Conservation (phyloP, 1,140 invertebrate species). For the Anthonomus grandis region DNA sequence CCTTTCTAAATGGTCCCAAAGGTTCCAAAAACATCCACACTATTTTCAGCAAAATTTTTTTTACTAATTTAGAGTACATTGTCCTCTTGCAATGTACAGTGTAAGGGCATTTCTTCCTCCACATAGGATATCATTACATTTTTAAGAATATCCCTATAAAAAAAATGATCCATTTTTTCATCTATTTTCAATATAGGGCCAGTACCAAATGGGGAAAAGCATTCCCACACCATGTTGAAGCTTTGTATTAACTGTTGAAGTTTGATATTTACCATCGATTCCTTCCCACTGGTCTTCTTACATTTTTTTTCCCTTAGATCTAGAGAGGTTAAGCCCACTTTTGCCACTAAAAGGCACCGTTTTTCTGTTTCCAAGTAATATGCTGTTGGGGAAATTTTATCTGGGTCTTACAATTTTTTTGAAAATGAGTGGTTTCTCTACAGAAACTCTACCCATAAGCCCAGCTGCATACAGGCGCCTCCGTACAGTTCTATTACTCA, state of each 20-base stretch:
- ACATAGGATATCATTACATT: conserved; percentile 3
- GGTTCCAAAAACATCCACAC: neutral
- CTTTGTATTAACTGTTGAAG: neutral
- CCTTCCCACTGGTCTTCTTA: neutral
- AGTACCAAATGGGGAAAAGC: neutral
- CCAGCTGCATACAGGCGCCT: neutral
- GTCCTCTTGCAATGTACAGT: neutral
- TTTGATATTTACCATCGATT: neutral
- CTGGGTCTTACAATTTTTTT: neutral
- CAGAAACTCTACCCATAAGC: neutral
- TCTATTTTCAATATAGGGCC: neutral
- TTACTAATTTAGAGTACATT: neutral
- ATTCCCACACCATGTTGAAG: conserved; percentile 4
- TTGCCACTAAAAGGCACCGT: neutral
- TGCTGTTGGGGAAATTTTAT: conserved; percentile 4
- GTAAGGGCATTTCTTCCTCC: neutral
- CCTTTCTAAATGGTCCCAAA: neutral
- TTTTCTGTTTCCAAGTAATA: neutral
- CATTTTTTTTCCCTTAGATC: neutral
- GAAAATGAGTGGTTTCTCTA: neutral
- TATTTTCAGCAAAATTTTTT: conserved; percentile 3
- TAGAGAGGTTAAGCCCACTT: neutral
- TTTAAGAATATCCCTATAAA: conserved; percentile 2
- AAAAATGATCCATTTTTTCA: conserved; percentile 3
- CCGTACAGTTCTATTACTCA: neutral